Conservation (phyloP, 2,113 vertebrate genomes). For the Progne subis region DNA sequence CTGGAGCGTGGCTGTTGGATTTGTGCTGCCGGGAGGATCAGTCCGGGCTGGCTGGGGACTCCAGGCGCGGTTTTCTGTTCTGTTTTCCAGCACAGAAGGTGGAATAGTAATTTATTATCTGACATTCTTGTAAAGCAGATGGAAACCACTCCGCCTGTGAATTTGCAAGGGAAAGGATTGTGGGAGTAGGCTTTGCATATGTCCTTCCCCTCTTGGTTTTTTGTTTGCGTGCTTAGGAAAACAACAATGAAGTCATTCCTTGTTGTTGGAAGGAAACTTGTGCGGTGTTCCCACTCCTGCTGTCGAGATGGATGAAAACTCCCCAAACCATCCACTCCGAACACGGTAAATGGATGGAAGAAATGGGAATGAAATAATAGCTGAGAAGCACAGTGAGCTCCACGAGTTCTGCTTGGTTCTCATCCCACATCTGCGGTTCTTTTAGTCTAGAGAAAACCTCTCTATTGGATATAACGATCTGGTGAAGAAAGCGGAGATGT, state of each 20-base stretch:
- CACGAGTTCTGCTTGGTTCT: background rate
- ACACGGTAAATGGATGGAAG: background rate
- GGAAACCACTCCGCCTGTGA: constrained; percentile 12
- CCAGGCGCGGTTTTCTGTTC: background rate
- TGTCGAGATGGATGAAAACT: background rate
- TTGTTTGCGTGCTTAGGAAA: background rate
- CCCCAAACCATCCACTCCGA: background rate
- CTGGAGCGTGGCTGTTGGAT: constrained; percentile 39
- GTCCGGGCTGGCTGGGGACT: background rate
- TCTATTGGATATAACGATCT: background rate
- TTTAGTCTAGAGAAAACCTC: background rate
- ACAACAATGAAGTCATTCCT: background rate
- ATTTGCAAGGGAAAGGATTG: background rate
- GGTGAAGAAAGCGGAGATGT: background rate
- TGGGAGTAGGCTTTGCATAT: background rate
- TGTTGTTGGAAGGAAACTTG: background rate
- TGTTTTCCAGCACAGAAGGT: constrained; percentile 38
- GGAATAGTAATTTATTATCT: constrained; percentile 41
- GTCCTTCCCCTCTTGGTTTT: background rate
- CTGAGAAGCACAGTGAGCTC: background rate
- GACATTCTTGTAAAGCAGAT: constrained; percentile 43
- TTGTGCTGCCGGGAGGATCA: constrained; percentile 44
- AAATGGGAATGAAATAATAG: background rate
- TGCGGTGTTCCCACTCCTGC: background rate
- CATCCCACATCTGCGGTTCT: background rate